Conservation (phyloP, 2,797 vertebrate species). For the Peromyscus attwateri region DNA sequence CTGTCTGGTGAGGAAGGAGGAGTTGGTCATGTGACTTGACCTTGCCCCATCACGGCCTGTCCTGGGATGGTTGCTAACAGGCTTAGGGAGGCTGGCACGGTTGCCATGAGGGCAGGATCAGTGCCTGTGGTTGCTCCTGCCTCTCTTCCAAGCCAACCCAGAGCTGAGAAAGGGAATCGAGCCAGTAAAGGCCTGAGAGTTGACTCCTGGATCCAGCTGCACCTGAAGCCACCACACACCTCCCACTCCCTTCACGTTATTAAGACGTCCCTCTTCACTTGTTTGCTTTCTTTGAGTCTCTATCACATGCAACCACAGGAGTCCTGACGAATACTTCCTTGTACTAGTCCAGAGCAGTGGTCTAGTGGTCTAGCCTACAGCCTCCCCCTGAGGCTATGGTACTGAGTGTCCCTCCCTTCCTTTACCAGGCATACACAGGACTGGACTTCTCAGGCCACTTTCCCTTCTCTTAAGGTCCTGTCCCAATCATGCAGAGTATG, state of each 20-base stretch:
- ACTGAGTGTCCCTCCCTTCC: too few relatives aligned
- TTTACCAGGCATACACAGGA: background rate
- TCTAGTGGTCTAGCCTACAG: background rate
- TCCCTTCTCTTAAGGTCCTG: background rate
- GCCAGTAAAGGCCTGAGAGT: background rate
- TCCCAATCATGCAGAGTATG: background rate
- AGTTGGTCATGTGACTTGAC: background rate
- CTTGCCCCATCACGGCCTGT: background rate
- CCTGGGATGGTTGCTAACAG: background rate
- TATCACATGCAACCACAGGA: background rate
- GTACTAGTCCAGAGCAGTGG: background rate
- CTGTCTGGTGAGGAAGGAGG: background rate
- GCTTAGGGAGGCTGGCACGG: background rate
- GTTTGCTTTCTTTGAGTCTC: background rate
- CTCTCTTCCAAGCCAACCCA: background rate
- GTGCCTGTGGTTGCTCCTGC: too few relatives aligned
- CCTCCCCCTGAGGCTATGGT: background rate
- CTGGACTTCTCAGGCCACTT: background rate
- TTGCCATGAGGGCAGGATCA: fast-evolving
- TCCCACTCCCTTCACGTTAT: too few relatives aligned
- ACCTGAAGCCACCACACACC: background rate
- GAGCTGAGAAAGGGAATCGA: background rate
- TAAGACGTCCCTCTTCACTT: background rate
- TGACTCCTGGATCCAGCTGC: background rate
- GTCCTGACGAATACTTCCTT: background rate